phyloP scores from a whole-genome alignment of 1,140 invertebrate genomes.

The Drosophila sp. region DNA sequence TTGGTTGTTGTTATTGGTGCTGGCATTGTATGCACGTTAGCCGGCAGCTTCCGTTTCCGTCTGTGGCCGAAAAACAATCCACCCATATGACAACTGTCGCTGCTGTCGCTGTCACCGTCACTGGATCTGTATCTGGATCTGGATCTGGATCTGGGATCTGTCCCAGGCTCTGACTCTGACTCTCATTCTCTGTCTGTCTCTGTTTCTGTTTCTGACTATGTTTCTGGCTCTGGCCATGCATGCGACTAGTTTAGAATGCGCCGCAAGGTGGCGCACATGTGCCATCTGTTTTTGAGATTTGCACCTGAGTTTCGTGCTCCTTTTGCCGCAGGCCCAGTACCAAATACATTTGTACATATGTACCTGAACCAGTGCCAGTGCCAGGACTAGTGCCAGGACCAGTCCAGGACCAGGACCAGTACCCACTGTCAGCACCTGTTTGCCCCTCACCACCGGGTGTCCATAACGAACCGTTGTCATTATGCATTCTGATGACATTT shows the following conservation, averaged over 20 bases:
- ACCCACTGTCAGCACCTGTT: not conserved
- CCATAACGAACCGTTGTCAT: slow-evolving; percentile 59
- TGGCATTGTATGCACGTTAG: slow-evolving; percentile 63
- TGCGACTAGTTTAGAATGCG: slow-evolving; percentile 59
- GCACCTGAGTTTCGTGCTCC: slow-evolving; percentile 34
- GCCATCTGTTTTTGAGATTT: slow-evolving; percentile 62
- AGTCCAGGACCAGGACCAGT: no score
- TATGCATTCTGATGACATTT: slow-evolving; percentile 80
- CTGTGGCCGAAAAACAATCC: slow-evolving; percentile 70
- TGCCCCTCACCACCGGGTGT: not conserved
- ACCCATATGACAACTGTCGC: slow-evolving; percentile 79
- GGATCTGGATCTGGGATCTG: slow-evolving; percentile 18
- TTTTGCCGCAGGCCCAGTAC: slow-evolving; percentile 5
- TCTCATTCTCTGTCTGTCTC: not conserved
- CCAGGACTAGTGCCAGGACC: no score
- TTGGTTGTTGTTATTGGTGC: slow-evolving; percentile 32
- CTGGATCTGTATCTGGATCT: slow-evolving; percentile 15
- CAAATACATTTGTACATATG: no score
- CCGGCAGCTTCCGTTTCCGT: slow-evolving; percentile 74
- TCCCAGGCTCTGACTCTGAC: not conserved
- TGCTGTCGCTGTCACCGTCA: slow-evolving; percentile 24
- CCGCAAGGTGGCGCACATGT: slow-evolving; percentile 71
- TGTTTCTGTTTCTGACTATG: slow-evolving; percentile 36
- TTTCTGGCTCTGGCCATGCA: slow-evolving; percentile 53
- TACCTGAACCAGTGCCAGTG: no score